Base-by-base conservation (phyloP, 2,888 invertebrate species). In the Eilema caniola region DNA sequence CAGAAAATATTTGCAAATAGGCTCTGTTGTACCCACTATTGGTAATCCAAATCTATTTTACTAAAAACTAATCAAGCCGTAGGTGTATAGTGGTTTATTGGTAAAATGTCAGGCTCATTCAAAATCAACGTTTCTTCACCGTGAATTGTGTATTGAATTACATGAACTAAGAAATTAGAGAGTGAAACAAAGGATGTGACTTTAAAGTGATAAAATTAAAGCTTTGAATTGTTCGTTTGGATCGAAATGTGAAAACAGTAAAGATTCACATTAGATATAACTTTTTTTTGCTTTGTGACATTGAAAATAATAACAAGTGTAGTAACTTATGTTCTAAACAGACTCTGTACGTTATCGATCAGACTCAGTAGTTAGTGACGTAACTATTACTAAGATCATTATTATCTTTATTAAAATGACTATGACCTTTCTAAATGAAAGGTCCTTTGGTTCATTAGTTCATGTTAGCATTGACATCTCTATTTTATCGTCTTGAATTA, bases 151-250 rank as follows among this genome's bases (percentile, higher is more conserved):
- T 69, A 66, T 61, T 28, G 70, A 59, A 80, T 65, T 60, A 53
- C 66, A 71, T 79, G 78, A 68, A 75, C 70, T 65, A 57, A 31
- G 20, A 73, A 80, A 75, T 64, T 71, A 57, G 31, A 23, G 37
- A 71, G 73, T 75, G 74, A 64, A 37, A 56, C 47, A 28, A 24
- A 31, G 53, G 24, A 23, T n/a, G 37, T 33, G 53, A 62, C 16
- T 25, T 62, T 24, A 28, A 41, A 60, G 47, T n/a, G n/a, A 7
- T 66, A 57, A 37, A 16, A 33, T n/a, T 53, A 57, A 20, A 20
- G 56, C 10, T 57, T 60, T 47, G 47, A 23, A 37, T 67, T 47
- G 14, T 10, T 8, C 28, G 11, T 60, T 41, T 14, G 28, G 47
- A 31, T 61, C 11, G 28, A 67, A 47, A 23, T 61, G 47, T 31